A percentile compares a stretch with the other conserved stretches of the same genome.
Conservation (phyloP, 2,113 vertebrate genomes). For the Holacanthus passer region DNA sequence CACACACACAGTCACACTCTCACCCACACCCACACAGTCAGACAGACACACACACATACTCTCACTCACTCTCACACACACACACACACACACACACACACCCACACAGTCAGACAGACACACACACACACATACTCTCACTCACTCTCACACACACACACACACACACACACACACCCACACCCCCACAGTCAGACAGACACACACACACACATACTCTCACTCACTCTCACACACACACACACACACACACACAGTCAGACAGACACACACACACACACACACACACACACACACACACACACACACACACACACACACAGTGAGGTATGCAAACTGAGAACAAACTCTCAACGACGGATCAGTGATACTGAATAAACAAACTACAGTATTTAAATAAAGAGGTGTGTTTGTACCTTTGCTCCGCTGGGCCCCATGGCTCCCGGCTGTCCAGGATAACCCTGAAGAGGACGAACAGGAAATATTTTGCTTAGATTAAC, state of each 20-base stretch:
- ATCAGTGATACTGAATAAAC: too few relatives aligned
- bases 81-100: too few relatives aligned
- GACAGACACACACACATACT: too few relatives aligned
- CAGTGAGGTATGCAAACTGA: neutral
- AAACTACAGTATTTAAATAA: neutral
- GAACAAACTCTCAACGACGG: neutral
- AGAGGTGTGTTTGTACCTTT: slow-evolving; percentile 59
- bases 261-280: neutral
- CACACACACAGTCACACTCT: too few relatives aligned
- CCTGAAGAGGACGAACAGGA: slow-evolving; percentile 68
- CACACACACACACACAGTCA: neutral
- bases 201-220: neutral
- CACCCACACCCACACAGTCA: too few relatives aligned
- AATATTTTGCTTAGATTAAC: neutral
- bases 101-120: too few relatives aligned
- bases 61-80: too few relatives aligned
- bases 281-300: neutral
- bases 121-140: neutral
- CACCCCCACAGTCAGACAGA: neutral
- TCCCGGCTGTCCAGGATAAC: slow-evolving; percentile 76
- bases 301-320: neutral
- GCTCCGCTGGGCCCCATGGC: slow-evolving; percentile 54
- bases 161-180: neutral
- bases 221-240: neutral
- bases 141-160: neutral